phyloP scores from a whole-genome alignment of 1,140 invertebrate species.

The Papilio polytes region DNA sequence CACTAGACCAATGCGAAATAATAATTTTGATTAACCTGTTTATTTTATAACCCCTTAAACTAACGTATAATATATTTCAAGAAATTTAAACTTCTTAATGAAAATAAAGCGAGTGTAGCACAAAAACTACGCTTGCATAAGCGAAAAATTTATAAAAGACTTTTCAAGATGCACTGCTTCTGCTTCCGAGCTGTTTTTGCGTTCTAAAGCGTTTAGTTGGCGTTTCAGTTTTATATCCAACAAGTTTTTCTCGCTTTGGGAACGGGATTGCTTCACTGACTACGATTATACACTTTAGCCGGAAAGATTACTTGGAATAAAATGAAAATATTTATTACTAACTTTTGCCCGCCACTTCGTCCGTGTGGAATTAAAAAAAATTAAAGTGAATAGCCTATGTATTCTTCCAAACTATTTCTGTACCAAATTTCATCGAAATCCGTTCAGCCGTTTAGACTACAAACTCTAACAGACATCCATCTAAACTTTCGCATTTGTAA shows the following conservation, averaged over 20 bases:
- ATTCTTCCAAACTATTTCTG: too few species aligned
- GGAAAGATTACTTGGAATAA: not conserved
- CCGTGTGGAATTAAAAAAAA: too few species aligned
- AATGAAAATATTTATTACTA: not conserved
- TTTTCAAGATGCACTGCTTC: constrained; percentile 7
- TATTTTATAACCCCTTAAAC: too few species aligned
- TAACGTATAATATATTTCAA: not conserved
- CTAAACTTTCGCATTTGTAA: too few species aligned
- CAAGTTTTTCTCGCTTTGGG: constrained; percentile 8
- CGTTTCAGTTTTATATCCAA: constrained; percentile 10
- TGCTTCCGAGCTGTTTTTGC: constrained; percentile 19
- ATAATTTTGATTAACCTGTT: too few species aligned
- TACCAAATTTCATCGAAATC: too few species aligned
- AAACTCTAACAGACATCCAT: too few species aligned
- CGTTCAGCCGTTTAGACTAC: too few species aligned
- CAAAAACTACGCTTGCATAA: constrained; percentile 7
- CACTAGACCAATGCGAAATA: not conserved
- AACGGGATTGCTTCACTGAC: not conserved
- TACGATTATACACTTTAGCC: not conserved
- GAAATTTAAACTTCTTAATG: not conserved
- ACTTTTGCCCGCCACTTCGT: too few species aligned
- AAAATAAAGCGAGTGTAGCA: constrained; percentile 5
- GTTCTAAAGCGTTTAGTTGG: not conserved
- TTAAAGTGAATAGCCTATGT: too few species aligned
- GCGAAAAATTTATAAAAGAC: constrained; percentile 17